Evolutionary conservation across 2,888 invertebrate species (phyloP), one percentile per base, ranked within the genome.

Genomic region (Carcina quercana): DNA sequence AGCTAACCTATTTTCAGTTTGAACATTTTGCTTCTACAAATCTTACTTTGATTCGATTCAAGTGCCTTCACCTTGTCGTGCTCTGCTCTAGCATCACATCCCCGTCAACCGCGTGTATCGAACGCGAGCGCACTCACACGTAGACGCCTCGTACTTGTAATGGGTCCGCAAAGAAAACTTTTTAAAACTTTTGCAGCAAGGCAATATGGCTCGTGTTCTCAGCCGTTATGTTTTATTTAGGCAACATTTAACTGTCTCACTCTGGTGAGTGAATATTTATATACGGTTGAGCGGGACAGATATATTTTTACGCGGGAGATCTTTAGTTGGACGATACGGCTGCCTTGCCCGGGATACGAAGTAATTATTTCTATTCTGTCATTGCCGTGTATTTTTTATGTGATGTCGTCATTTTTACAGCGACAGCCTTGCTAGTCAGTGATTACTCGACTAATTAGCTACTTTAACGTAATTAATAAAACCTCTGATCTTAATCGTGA

Each of bases 101-200:
- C 65, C 59, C 69, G 78, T 79, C 76, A 74, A 78, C 71, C 72
- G 70, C 58, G 56, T 62, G 59, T 74, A 75, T 74, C 64, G 69
- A 71, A 53, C 68, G 60, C 45, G 61, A 69, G 46, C 70, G 70
- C 73, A 70, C 74, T 69, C 59, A 74, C 22, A 22, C n/a, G 5
- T n/a, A n/a, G 71, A 65, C 62, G 57, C 66, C 48, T 54, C 60
- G 69, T 72, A 72, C 84, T 79, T 78, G 80, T 84, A 83, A 83
- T 83, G 80, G 83, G 78, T 75, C 83, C 78, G 82, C 80, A 83
- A 84, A 84, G 82, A 82, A 85, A 85, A 85, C 76, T 85, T 85
- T 85, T 84, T 71, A 84, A 83, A 85, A 85, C 80, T 85, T 85
- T 85, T 79, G 74, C 80, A 78, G 71, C 78, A 78, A 83, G 79